A percentile compares a stretch with the other conserved stretches of the same genome.
phyloP scores from a whole-genome alignment of 2,797 vertebrate genomes.

The Pelochelys cantorii region DNA sequence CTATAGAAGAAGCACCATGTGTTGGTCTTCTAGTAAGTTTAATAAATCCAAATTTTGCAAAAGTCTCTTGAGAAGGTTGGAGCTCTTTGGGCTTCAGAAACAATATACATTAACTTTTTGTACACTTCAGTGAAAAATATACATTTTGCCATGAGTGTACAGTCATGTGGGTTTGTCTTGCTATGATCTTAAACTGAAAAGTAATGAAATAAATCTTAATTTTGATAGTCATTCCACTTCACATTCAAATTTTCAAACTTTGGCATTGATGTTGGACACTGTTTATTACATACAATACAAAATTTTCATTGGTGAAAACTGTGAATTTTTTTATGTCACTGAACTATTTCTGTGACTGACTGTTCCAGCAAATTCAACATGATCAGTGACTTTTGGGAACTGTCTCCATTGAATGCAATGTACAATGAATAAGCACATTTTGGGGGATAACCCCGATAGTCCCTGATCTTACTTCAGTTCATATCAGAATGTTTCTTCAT shows the following conservation, averaged over 20 bases:
- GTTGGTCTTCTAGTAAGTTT: not conserved
- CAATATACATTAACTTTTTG: not conserved
- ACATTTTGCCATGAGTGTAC: not conserved
- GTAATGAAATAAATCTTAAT: accelerated
- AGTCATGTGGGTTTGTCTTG: not conserved
- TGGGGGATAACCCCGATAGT: accelerated
- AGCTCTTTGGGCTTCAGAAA: not conserved
- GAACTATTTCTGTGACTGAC: not conserved
- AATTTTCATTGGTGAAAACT: not conserved
- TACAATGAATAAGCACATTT: not conserved
- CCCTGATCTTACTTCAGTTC: not conserved
- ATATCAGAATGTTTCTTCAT: not conserved
- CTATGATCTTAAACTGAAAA: not conserved
- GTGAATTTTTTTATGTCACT: not conserved
- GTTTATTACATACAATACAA: not conserved
- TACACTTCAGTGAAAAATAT: too few relatives aligned
- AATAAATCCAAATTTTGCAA: not conserved
- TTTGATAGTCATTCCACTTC: accelerated
- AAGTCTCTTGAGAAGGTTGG: too few relatives aligned
- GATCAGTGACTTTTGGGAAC: not conserved
- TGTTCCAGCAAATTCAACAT: not conserved
- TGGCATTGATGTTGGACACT: accelerated
- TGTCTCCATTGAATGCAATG: not conserved
- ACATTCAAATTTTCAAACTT: not conserved
- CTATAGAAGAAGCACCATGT: not conserved